Base-by-base conservation (phyloP, 2,113 vertebrate genomes). In the Urocolius indicus region DNA sequence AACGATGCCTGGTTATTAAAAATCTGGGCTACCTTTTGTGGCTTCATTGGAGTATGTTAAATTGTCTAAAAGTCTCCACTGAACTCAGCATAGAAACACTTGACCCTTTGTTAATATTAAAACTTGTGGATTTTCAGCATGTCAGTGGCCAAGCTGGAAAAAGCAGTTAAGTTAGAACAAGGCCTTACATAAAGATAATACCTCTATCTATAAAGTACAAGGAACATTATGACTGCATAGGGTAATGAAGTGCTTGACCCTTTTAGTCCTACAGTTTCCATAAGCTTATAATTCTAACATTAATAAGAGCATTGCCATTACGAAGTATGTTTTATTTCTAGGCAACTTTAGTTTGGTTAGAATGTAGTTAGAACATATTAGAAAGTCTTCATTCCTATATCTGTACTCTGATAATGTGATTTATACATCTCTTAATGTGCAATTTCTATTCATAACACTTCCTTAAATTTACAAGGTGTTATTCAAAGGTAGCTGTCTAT, bases 211-310 rank as follows among this genome's bases (percentile, higher is more conserved):
- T 59, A 63, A 91, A 93, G 72, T 23, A 80, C 32, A 52, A 62
- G 30, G 49, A 93, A 54, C 32, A 87, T 80, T 82, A 92, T 74
- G 49, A 74, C 52, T 63, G 24, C n/a, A 59, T 65, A 29, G 1
- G 1, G 24, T 71, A 93, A 95, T 89, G 63, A 89, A 95, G 49
- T 85, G 15, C 63, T 92, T 93, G 83, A 95, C 91, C 86, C 71
- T 71, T 84, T 84, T 75, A 82, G 58, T 62, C 32, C 16, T 71
- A 49, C 2, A 0, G 26, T 83, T 95, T 63, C 77, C 12, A 27
- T 30, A 67, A 61, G 51, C 87, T 93, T 93, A 52, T 87, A 89
- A 72, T 68, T 78, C 41, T 81, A 67, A 76, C 41, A n/a, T 92
- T 77, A 87, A 57, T 63, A 90, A 81, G 3, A 75, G 5, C 29